Evolutionary conservation across 1,140 invertebrate genomes (phyloP), one percentile per base, ranked within the genome.

Genomic region (Stenopsyche tienmushanensis): DNA sequence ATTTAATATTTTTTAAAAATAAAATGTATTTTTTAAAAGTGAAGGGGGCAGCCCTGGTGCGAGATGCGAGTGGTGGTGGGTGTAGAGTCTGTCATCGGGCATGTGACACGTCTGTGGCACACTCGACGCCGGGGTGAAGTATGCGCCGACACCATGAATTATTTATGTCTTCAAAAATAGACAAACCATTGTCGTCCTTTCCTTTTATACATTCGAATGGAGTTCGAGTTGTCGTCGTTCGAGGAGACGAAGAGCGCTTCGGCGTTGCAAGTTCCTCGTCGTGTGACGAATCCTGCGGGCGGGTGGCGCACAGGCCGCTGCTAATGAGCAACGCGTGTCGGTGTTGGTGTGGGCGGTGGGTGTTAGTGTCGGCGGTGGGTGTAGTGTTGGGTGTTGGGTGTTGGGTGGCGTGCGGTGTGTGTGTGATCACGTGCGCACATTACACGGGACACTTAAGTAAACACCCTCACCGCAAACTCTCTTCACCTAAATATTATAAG

Each of bases 11-110:
- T n/a, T n/a, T n/a, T n/a, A n/a, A n/a, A n/a, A n/a, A n/a, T n/a
- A n/a, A n/a, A n/a, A n/a, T n/a, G n/a, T n/a, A n/a, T n/a, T n/a
- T n/a, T n/a, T n/a, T n/a, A n/a, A n/a, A n/a, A 13, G 29, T 13
- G 29, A 13, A 5, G 29, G 41, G 54, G 72, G 50, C 73, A 77
- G 67, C 76, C 76, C 76, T 77, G 71, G 45, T 66, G 44, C 59
- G 66, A 63, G 60, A 68, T 58, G 70, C 21, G 65, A 71, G 71
- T 34, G 53, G 53, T 20, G 73, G 72, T 73, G 75, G 72, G 68
- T 65, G 65, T 69, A 65, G 64, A 72, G 67, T 60, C 72, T 71
- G 72, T 64, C 63, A 50, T 50, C 54, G 53, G 34, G 18, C 21
- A 23, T 62, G 49, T 45, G 59, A 25, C 42, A 49, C 45, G 59